Conservation (phyloP, 2,113 vertebrate species). For the Pteronura brasiliensis region DNA sequence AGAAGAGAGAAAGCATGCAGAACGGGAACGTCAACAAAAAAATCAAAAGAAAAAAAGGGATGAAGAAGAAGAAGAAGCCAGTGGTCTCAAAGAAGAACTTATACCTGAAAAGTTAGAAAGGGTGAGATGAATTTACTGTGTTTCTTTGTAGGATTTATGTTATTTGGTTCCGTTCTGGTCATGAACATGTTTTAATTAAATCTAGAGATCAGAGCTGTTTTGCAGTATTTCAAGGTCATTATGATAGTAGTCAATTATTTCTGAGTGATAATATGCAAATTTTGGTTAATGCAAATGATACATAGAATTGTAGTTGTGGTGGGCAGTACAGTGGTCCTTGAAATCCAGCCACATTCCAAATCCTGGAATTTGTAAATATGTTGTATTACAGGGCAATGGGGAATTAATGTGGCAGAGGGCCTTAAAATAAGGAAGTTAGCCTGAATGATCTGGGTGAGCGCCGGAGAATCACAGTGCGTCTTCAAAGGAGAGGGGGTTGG, state of each 20-base stretch:
- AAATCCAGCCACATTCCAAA: not conserved
- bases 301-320: not conserved
- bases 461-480: not conserved
- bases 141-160: not conserved
- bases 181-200: not conserved
- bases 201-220: not conserved
- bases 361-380: not conserved
- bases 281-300: not conserved
- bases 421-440: not conserved
- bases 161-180: not conserved
- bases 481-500: not conserved
- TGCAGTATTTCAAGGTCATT: not conserved
- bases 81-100: conserved; percentile 85
- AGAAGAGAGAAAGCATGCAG: conserved; percentile 85
- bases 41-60: conserved; percentile 86
- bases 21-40: conserved; percentile 85
- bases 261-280: not conserved
- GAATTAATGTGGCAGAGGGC: not conserved
- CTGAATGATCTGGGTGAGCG: not conserved
- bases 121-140: conserved; percentile 70
- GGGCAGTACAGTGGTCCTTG: not conserved
- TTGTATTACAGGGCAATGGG: not conserved
- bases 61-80: conserved; percentile 85
- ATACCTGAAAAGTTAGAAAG: conserved; percentile 88
- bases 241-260: not conserved